A percentile compares a stretch with the other conserved stretches of the same genome.
These are phyloP conservation scores for Aldrovandia affinis DNA, from an alignment of 2,797 vertebrate genomes.

Conservation along the genomic window DNA sequence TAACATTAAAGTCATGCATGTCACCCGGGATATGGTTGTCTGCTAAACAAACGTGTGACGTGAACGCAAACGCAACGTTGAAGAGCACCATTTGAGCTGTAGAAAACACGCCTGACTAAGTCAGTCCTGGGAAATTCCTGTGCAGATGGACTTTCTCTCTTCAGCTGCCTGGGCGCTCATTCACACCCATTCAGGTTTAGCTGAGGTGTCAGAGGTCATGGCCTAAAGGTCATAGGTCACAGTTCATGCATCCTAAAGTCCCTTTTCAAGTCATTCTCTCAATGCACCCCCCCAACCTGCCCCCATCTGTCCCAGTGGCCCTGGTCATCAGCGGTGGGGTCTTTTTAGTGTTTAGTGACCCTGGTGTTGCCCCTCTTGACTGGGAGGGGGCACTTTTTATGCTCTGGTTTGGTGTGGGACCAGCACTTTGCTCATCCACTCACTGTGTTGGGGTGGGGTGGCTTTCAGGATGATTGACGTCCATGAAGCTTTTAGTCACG, in stretches of 20 bases:
- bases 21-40: too few relatives aligned
- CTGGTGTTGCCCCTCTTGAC: too few relatives aligned
- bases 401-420: constrained; percentile 17
- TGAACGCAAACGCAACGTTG: too few relatives aligned
- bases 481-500: constrained; percentile 43
- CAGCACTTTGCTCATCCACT: constrained; percentile 53
- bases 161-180: not conserved
- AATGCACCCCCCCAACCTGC: not conserved
- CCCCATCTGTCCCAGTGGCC: not conserved
- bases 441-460: too few relatives aligned
- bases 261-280: not conserved
- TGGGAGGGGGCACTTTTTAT: not conserved
- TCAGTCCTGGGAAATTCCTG: not conserved
- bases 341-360: not conserved
- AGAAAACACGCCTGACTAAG: not conserved
- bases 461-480: constrained; percentile 43
- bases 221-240: constrained; percentile 10
- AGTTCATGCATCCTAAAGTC: not conserved
- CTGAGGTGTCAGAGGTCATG: not conserved
- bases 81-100: too few relatives aligned
- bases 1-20: not conserved
- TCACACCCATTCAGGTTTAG: not conserved
- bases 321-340: not conserved
- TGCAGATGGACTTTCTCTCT: too few relatives aligned
- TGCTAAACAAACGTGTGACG: too few relatives aligned